A percentile compares a stretch with the other conserved stretches of the same genome.
These are phyloP conservation scores for Clarias macrocephalus DNA, from an alignment of 2,113 vertebrate species.

Conservation along the genomic window DNA sequence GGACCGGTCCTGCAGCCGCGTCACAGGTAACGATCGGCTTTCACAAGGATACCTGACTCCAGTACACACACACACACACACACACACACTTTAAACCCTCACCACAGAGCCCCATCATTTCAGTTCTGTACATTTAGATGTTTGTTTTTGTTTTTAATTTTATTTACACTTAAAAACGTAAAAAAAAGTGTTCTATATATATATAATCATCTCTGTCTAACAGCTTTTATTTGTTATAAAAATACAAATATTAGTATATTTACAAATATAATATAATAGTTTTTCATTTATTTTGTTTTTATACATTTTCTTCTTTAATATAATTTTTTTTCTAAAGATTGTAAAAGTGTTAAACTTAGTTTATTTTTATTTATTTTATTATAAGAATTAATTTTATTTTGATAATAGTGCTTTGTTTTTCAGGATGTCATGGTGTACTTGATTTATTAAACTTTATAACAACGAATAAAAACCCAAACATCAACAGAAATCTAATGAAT, in stretches of 20 bases:
- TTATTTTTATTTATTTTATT: background rate
- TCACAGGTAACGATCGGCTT: constrained; percentile 5
- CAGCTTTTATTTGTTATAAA: background rate
- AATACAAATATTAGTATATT: background rate
- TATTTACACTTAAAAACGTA: background rate
- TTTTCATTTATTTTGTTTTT: background rate
- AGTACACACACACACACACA: background rate
- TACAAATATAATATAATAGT: background rate
- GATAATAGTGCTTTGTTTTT: background rate
- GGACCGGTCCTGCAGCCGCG: background rate
- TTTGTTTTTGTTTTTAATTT: background rate
- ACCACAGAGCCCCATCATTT: background rate
- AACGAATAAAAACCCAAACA: background rate
- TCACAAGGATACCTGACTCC: background rate
- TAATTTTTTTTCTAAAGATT: background rate
- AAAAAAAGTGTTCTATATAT: too few species aligned
- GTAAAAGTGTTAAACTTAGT: background rate
- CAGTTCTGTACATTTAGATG: background rate
- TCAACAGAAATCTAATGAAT: background rate
- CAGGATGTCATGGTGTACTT: constrained; percentile 29
- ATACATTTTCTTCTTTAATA: too few species aligned
- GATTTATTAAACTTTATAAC: background rate
- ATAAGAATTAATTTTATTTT: background rate
- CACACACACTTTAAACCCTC: too few species aligned
- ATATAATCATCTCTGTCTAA: background rate